phyloP scores from a whole-genome alignment of 2,113 vertebrate species.

The Gambusia affinis region DNA sequence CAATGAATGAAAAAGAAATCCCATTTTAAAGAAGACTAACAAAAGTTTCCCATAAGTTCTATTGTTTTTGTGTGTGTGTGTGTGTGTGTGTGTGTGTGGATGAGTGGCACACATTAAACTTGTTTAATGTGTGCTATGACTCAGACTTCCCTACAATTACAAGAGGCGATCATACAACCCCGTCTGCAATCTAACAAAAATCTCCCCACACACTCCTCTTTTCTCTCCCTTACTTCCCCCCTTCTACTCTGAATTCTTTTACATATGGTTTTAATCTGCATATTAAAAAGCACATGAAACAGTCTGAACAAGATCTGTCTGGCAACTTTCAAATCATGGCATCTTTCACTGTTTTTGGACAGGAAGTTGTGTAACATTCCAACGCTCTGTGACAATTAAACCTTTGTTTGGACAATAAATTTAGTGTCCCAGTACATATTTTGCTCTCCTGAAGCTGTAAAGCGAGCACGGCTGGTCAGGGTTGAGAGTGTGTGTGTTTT shows the following conservation, averaged over 20 bases:
- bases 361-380: conserved; percentile 49
- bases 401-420: conserved; percentile 26
- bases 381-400: conserved; percentile 22
- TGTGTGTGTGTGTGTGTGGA: neutral
- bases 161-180: conserved; percentile 47
- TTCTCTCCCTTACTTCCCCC: conserved; percentile 34
- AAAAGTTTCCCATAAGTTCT: neutral
- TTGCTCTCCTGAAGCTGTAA: conserved; percentile 34
- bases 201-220: conserved; percentile 11
- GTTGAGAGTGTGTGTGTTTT: conserved; percentile 41
- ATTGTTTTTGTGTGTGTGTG: neutral
- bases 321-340: conserved; percentile 11
- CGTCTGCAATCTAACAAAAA: conserved; percentile 56
- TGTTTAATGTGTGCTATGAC: conserved; percentile 54
- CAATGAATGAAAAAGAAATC: neutral
- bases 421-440: conserved; percentile 21
- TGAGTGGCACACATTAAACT: conserved; percentile 24
- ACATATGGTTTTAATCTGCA: conserved; percentile 41
- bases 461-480: conserved; percentile 16
- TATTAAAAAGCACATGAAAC: conserved; percentile 20
- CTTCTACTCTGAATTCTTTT: conserved; percentile 17
- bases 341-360: conserved; percentile 22
- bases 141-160: conserved; percentile 67
- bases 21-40: conserved; percentile 1
- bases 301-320: conserved; percentile 7